These are phyloP conservation scores for Triplophysa siluroides DNA, from an alignment of 2,113 vertebrate genomes.

Conservation along the genomic window DNA sequence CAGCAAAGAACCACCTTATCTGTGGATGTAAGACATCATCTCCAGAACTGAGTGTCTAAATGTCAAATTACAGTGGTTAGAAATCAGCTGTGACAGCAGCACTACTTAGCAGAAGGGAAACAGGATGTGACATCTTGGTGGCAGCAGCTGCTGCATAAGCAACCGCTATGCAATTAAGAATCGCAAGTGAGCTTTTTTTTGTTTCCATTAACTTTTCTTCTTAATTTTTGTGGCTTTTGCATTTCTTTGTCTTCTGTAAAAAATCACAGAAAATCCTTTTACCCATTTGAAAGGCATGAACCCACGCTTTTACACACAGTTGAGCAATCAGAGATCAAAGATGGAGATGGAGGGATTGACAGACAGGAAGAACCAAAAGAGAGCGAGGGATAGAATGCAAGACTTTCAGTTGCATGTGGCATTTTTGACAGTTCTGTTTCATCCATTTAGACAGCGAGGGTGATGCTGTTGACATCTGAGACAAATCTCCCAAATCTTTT, in stretches of 20 bases:
- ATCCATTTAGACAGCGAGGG: conserved; percentile 2
- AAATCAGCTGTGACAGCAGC: conserved; percentile 25
- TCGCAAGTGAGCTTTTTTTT: background rate
- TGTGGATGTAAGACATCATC: background rate
- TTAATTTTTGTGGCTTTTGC: background rate
- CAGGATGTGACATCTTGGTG: conserved; percentile 17
- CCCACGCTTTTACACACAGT: background rate
- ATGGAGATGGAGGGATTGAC: background rate
- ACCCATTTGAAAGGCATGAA: background rate
- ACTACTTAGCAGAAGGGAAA: background rate
- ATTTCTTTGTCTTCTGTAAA: background rate
- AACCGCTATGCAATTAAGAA: conserved; percentile 2
- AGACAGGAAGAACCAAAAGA: background rate
- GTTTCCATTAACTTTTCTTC: background rate
- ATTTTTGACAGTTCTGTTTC: conserved; percentile 28
- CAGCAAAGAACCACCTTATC: background rate
- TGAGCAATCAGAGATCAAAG: conserved; percentile 14
- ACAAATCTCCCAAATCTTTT: conserved; percentile 10
- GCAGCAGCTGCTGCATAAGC: conserved; percentile 23
- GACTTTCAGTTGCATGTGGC: conserved; percentile 2
- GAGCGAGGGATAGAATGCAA: conserved; percentile 9
- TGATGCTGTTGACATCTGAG: conserved; percentile 3
- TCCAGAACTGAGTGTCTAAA: conserved; percentile 24
- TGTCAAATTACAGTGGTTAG: conserved; percentile 4
- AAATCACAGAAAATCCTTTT: background rate